Evolutionary conservation across 2,888 invertebrate genomes (phyloP).

Genomic region (Candidula unifasciata): DNA sequence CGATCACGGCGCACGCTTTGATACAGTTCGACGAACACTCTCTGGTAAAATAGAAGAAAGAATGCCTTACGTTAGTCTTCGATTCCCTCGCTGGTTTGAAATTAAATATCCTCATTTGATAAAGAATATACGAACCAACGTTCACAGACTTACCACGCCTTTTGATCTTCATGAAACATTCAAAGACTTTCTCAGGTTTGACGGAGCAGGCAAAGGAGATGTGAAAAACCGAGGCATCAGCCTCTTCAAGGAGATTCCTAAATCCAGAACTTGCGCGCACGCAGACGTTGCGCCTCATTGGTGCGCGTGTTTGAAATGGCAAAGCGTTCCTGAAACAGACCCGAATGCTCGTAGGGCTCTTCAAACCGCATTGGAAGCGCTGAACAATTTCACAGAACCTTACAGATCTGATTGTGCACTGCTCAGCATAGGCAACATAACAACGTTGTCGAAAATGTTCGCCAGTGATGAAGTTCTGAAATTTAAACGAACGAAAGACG

Average conservation of each 20-base stretch:
- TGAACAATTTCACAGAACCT: slow-evolving; percentile 30
- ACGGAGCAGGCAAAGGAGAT: slow-evolving; percentile 54
- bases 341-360: slow-evolving; percentile 81
- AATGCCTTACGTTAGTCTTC: slow-evolving; percentile 89
- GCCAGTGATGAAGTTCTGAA: slow-evolving; percentile 80
- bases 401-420: slow-evolving; percentile 30
- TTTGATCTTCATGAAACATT: slow-evolving; percentile 92
- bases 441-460: background rate
- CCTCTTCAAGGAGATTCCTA: slow-evolving; percentile 79
- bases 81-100: slow-evolving; percentile 86
- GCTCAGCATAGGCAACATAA: background rate
- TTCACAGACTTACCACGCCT: slow-evolving; percentile 87
- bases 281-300: slow-evolving; percentile 96
- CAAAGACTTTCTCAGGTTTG: slow-evolving; percentile 83
- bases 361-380: background rate
- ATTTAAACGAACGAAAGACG: slow-evolving; percentile 87
- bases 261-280: slow-evolving; percentile 88
- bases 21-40: slow-evolving; percentile 87
- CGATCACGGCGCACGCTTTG: slow-evolving; percentile 91
- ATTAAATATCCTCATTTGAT: slow-evolving; percentile 82
- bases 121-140: slow-evolving; percentile 82
- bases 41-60: slow-evolving; percentile 96
- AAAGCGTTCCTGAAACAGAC: slow-evolving; percentile 81
- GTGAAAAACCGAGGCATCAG: slow-evolving; percentile 69
- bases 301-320: slow-evolving; percentile 95